Percentiles rank a stretch among this genome's conserved stretches.
These are phyloP conservation scores for Chirona hameri DNA, from an alignment of 2,888 invertebrate genomes.

Conservation along the genomic window DNA sequence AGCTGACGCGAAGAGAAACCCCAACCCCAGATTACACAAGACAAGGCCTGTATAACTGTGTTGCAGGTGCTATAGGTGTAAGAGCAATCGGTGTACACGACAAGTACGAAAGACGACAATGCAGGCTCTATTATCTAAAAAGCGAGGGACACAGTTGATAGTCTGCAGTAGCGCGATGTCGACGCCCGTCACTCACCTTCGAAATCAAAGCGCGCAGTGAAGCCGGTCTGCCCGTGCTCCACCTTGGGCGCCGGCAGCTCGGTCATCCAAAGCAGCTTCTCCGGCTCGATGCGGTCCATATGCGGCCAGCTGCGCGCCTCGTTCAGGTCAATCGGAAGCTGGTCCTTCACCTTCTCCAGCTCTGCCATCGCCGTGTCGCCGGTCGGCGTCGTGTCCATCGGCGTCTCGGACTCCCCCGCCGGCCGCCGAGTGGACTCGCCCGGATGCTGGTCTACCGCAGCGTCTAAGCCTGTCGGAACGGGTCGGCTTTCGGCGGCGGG, in stretches of 20 bases:
- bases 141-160: no score
- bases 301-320: conserved; percentile 71
- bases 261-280: conserved; percentile 86
- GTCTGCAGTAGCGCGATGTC: no score
- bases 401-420: background rate
- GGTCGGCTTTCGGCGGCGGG: conserved; percentile 4
- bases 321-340: conserved; percentile 48
- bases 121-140: no score
- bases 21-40: no score
- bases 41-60: no score
- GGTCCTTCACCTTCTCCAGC: conserved; percentile 41
- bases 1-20: no score
- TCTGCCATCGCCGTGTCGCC: conserved; percentile 32
- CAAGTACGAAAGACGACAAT: no score
- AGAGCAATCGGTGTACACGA: no score
- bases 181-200: no score
- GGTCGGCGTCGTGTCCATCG: background rate
- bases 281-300: conserved; percentile 70
- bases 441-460: conserved; percentile 44
- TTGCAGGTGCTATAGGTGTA: no score
- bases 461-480: conserved; percentile 30
- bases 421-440: conserved; percentile 31
- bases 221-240: conserved; percentile 45
- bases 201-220: conserved; percentile 80
- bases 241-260: conserved; percentile 55